Percentiles rank a stretch among this genome's conserved stretches.
Evolutionary conservation across 2,113 vertebrate species (phyloP).

Genomic region (Ochotona curzoniae): DNA sequence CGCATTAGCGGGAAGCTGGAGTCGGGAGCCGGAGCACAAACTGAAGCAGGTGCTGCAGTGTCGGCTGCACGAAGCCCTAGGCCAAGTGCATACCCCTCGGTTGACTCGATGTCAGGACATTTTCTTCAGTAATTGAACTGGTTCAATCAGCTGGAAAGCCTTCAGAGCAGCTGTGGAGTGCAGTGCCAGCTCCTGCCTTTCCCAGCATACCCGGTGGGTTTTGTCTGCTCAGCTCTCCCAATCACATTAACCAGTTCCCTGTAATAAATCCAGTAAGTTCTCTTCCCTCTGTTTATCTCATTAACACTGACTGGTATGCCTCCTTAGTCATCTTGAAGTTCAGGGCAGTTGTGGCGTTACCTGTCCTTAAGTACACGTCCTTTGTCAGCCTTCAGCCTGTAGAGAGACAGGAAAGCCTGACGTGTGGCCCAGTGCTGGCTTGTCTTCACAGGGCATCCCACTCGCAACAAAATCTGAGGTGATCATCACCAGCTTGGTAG

Average conservation of each 20-base stretch:
- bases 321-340: background rate
- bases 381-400: background rate
- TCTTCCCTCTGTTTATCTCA: background rate
- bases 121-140: background rate
- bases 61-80: no score
- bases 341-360: background rate
- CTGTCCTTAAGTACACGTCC: background rate
- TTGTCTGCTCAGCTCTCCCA: background rate
- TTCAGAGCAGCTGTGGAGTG: background rate
- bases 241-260: background rate
- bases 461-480: background rate
- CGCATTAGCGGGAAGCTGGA: no score
- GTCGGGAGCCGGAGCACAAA: no score
- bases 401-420: background rate
- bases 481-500: background rate
- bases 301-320: background rate
- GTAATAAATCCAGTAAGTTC: background rate
- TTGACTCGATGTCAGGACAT: background rate
- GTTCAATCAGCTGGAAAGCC: background rate
- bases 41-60: no score
- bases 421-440: background rate
- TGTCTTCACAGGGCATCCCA: background rate
- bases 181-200: background rate
- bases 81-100: no score
- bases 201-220: background rate